phyloP scores from a whole-genome alignment of 1,140 invertebrate species.

The Dermatophagoides farinae region DNA sequence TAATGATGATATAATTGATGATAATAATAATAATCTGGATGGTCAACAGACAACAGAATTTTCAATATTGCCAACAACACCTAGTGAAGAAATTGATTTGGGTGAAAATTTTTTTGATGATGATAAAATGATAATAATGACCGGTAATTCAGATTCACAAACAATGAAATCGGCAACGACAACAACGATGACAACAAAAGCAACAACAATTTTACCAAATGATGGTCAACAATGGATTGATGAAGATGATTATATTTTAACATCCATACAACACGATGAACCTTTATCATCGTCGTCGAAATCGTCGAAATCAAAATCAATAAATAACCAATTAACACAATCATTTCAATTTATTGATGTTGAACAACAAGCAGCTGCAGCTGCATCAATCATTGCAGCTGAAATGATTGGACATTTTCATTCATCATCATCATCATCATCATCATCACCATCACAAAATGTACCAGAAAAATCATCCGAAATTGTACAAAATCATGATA shows the following conservation, averaged over 20 bases:
- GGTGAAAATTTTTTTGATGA: not conserved
- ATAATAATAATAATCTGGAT: not conserved
- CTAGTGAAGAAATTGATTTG: not conserved
- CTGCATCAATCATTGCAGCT: not conserved
- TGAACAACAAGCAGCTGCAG: no score
- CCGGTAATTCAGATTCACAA: not conserved
- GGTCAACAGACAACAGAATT: not conserved
- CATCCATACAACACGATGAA: no score
- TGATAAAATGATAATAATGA: not conserved
- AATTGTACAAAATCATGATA: no score
- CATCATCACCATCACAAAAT: not conserved
- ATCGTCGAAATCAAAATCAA: no score
- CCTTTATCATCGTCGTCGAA: no score
- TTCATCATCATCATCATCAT: no score
- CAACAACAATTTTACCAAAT: not conserved
- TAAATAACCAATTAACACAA: no score
- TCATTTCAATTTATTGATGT: no score
- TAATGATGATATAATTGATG: not conserved
- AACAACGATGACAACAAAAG: not conserved
- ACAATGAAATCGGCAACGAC: not conserved
- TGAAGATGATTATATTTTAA: no score
- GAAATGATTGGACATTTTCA: not conserved
- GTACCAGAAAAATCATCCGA: not conserved
- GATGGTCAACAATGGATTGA: not conserved
- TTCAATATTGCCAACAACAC: not conserved